A percentile compares a stretch with the other conserved stretches of the same genome.
phyloP scores from a whole-genome alignment of 2,888 invertebrate genomes.

The Apantesis nais region DNA sequence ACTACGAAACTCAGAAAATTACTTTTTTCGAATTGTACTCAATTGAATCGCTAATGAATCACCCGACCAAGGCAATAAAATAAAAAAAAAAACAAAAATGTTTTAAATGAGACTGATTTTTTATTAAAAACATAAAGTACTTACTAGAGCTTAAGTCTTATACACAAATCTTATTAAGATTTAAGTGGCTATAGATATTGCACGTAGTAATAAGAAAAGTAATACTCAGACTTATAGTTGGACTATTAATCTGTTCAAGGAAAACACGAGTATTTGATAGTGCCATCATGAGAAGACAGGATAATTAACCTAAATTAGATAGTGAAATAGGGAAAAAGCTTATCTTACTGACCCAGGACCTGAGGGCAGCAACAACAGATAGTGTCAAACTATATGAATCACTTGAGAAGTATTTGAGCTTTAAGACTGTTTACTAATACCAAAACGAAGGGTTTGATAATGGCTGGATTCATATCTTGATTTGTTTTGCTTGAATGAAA shows the following conservation, averaged over 20 bases:
- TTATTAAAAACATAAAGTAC: background rate
- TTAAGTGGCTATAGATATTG: background rate
- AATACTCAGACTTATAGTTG: background rate
- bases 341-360: conserved; percentile 69
- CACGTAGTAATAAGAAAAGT: background rate
- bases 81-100: background rate
- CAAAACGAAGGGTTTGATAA: background rate
- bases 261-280: background rate
- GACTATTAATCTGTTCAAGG: conserved; percentile 10
- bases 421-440: background rate
- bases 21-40: too few relatives aligned
- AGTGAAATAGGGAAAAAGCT: conserved; percentile 59
- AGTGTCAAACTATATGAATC: conserved; percentile 60
- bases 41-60: too few relatives aligned
- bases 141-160: background rate
- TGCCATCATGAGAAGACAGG: conserved; percentile 20
- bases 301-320: conserved; percentile 68
- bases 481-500: too few relatives aligned
- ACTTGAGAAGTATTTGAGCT: conserved; percentile 10
- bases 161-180: background rate
- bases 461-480: background rate
- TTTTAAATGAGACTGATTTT: background rate
- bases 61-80: too few relatives aligned
- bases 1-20: background rate
- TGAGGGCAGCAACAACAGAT: conserved; percentile 66